phyloP scores from a whole-genome alignment of 2,113 vertebrate genomes.

The mouse (Mus musculus) region DNA sequence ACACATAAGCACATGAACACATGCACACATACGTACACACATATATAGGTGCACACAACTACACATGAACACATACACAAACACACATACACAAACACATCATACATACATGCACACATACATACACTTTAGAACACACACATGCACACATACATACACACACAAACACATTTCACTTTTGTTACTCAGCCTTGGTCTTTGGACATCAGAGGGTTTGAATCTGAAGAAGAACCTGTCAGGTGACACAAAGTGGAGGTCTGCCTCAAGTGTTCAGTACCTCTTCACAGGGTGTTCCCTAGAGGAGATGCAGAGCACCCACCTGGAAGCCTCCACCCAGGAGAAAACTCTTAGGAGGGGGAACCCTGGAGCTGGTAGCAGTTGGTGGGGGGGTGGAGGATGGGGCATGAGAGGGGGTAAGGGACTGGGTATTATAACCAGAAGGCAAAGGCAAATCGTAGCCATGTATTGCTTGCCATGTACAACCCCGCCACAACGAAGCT shows the following conservation, averaged over 20 bases:
- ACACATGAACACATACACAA: neutral
- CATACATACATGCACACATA: too few species aligned
- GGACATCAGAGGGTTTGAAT: neutral
- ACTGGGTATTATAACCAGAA: neutral
- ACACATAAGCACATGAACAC: neutral
- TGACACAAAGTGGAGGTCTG: fast-evolving
- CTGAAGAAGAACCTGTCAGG: neutral
- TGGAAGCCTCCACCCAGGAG: neutral
- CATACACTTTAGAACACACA: neutral
- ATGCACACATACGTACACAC: neutral
- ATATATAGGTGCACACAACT: neutral
- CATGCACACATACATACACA: neutral
- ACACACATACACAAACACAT: neutral
- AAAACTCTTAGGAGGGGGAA: too few species aligned
- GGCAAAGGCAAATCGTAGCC: neutral
- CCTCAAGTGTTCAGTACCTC: fast-evolving
- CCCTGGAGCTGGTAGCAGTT: neutral
- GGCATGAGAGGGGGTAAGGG: neutral
- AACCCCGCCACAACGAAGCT: fast-evolving
- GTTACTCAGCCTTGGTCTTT: neutral
- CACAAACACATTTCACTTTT: neutral
- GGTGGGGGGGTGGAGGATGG: neutral
- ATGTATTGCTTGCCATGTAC: neutral
- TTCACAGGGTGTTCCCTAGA: neutral
- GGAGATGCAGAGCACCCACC: fast-evolving